Evolutionary conservation across 1,140 invertebrate species (phyloP), one percentile per base, ranked within the genome.

Genomic region (Meloidogyne exigua): DNA sequence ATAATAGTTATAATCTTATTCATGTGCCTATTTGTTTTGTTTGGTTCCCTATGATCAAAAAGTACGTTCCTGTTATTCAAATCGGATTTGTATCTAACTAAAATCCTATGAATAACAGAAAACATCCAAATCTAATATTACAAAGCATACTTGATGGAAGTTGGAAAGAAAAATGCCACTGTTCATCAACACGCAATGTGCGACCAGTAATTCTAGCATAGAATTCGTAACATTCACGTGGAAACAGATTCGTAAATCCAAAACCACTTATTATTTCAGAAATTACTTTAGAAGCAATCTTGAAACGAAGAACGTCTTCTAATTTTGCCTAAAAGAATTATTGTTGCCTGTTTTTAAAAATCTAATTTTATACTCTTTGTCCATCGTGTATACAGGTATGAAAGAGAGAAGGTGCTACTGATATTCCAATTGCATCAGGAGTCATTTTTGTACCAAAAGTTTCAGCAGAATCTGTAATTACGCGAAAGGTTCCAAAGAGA

Each of bases 321-420:
- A 95, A 93, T 88, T 93, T 94, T 67, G 94, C 94, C 39, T 93
- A 93, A 90, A 94, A 78, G 68, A 9, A 25, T 44, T 57, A 7
- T 32, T 32, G 28, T 32, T 39, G 3, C 36, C 3, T 18, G 4
- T 42, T 42, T 42, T 42, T 77, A 23, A 25, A 39, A 32, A 23
- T 15, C 18, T 32, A 11, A 10, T 26, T 32, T 39, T 82, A 74
- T 65, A 87, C 85, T 72, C 80, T 93, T 68, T 81, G 81, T 42
- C 93, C 93, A 88, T 95, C 93, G 80, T 93, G 93, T 80, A 95
- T 94, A 89, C 94, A 96, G 76, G 93, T 93, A 88, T 96, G 95
- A 90, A 98, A 98, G 88, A 98, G 95, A 83, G 94, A 96, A n/a
- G 95, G 95, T 23, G 96, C 95, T 15, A 98, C 95, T 66, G 93